phyloP scores from a whole-genome alignment of 2,888 invertebrate genomes.

The Pterobdella sp. region DNA sequence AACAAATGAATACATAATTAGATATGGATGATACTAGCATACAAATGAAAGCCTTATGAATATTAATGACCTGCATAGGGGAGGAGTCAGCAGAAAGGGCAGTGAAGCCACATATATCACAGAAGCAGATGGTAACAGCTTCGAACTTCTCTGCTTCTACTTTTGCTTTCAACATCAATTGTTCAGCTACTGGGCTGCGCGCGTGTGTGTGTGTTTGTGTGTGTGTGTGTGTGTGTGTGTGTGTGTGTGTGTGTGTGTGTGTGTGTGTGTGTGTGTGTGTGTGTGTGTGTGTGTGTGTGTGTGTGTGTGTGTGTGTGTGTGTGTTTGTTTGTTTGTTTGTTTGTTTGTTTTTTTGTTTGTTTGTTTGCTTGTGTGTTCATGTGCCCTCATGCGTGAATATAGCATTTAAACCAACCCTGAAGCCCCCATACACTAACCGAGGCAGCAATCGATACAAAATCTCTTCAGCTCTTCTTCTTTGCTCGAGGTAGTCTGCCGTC shows the following conservation, averaged over 20 bases:
- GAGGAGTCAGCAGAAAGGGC: slow-evolving; percentile 51
- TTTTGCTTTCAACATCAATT: slow-evolving; percentile 53
- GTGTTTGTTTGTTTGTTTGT: slow-evolving; percentile 8
- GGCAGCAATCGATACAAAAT: slow-evolving; percentile 90
- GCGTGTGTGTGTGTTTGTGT: not conserved
- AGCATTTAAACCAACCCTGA: not conserved
- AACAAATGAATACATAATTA: too few species aligned
- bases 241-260: slow-evolving; percentile 16
- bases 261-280: slow-evolving; percentile 16
- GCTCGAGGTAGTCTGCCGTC: slow-evolving; percentile 92
- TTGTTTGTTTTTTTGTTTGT: slow-evolving; percentile 1
- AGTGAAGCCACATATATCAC: slow-evolving; percentile 57
- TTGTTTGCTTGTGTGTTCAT: too few species aligned
- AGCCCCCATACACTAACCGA: slow-evolving; percentile 56
- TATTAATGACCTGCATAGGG: slow-evolving; percentile 36
- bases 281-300: slow-evolving; percentile 12
- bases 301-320: not conserved
- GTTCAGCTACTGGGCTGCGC: slow-evolving; percentile 40
- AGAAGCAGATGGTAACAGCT: slow-evolving; percentile 55
- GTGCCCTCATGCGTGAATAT: not conserved
- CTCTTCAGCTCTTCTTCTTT: slow-evolving; percentile 95
- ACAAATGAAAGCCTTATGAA: too few species aligned
- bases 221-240: slow-evolving; percentile 9
- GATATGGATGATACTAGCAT: too few species aligned
- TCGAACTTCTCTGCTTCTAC: slow-evolving; percentile 55